Conservation (phyloP, 2,888 invertebrate species). For the Acholoe squamosa region DNA sequence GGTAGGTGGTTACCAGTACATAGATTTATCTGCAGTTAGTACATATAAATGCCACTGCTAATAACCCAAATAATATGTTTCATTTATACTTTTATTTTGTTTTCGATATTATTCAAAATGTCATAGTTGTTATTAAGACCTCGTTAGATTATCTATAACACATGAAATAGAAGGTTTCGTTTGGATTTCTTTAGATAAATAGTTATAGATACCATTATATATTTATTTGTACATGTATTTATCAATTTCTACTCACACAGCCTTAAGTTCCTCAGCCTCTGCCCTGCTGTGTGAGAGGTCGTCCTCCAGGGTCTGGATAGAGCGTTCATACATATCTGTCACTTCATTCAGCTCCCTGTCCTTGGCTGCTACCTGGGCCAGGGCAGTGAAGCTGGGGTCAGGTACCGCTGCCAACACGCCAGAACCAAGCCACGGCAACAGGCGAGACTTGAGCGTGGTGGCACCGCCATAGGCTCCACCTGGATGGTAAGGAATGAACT, state of each 20-base stretch:
- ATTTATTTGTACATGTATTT: no score
- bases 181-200: no score
- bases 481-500: conserved; percentile 64
- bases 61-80: no score
- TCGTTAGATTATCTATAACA: no score
- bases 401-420: conserved; percentile 74
- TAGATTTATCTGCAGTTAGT: no score
- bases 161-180: no score
- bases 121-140: no score
- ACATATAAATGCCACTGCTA: no score
- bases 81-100: no score
- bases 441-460: conserved; percentile 80
- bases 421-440: conserved; percentile 81
- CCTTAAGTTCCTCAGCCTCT: conserved; percentile 79
- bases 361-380: conserved; percentile 79
- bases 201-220: no score
- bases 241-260: conserved; percentile 81
- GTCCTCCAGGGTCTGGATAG: conserved; percentile 76
- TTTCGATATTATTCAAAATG: no score
- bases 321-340: conserved; percentile 80
- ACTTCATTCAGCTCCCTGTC: conserved; percentile 78
- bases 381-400: conserved; percentile 76
- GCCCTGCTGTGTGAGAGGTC: conserved; percentile 76
- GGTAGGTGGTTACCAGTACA: no score
- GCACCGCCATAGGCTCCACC: conserved; percentile 82